phyloP scores from a whole-genome alignment of 2,113 vertebrate species.

The Paramisgurnus dabryanus region DNA sequence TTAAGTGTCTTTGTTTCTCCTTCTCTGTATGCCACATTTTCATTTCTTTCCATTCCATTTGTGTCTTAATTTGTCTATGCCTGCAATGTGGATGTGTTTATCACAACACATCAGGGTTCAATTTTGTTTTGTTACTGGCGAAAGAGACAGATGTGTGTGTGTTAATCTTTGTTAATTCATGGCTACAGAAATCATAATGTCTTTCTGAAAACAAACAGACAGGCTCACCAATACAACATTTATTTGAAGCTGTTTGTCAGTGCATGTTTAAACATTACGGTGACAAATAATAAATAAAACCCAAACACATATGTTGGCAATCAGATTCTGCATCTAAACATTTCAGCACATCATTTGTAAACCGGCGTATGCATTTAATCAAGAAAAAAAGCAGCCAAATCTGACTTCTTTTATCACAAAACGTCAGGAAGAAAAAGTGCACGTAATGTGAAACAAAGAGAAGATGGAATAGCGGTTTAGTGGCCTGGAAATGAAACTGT shows the following conservation, averaged over 20 bases:
- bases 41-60: neutral
- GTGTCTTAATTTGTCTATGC: neutral
- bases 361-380: neutral
- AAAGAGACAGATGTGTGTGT: neutral
- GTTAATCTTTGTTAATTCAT: constrained; percentile 6
- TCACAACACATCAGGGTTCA: constrained; percentile 3
- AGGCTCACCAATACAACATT: neutral
- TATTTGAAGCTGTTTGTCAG: neutral
- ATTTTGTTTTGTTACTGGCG: constrained; percentile 10
- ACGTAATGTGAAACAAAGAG: neutral
- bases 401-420: neutral
- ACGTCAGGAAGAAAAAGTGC: neutral
- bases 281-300: constrained; percentile 33
- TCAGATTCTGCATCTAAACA: constrained; percentile 35
- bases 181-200: constrained; percentile 64
- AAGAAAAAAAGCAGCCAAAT: neutral
- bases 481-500: neutral
- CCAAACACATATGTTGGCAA: constrained; percentile 47
- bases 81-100: constrained; percentile 13
- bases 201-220: constrained; percentile 59
- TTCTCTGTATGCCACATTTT: neutral
- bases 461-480: neutral
- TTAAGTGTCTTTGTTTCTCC: neutral
- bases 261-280: constrained; percentile 13
- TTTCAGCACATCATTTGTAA: neutral